These are phyloP conservation scores for Habropoda laboriosa DNA, from an alignment of 1,140 invertebrate species.

Conservation along the genomic window DNA sequence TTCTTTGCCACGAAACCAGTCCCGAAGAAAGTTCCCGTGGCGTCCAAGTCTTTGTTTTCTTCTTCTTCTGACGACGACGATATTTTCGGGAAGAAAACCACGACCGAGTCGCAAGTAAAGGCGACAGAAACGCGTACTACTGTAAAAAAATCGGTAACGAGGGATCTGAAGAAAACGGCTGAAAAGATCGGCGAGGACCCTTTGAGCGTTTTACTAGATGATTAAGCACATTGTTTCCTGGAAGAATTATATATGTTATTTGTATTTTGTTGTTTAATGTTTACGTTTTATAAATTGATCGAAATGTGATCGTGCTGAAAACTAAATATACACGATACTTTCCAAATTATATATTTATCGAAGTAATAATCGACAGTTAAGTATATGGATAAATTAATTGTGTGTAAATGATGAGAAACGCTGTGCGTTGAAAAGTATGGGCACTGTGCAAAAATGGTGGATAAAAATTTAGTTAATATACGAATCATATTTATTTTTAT, in stretches of 20 bases:
- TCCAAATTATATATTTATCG: conserved; percentile 20
- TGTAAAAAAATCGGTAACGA: conserved; percentile 72
- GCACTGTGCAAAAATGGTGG: conserved; percentile 13
- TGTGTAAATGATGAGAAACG: conserved; percentile 25
- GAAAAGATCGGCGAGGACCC: conserved; percentile 78
- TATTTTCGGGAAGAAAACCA: conserved; percentile 67
- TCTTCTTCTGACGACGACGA: conserved; percentile 67
- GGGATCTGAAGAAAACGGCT: conserved; percentile 77
- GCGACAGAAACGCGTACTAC: conserved; percentile 30
- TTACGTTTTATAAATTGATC: neutral
- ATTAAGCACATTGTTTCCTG: conserved; percentile 57
- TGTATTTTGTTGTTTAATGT: conserved; percentile 8
- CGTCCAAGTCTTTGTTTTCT: conserved; percentile 59
- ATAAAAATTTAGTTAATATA: neutral
- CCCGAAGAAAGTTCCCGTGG: conserved; percentile 29
- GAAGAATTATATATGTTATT: conserved; percentile 27
- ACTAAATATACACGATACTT: neutral
- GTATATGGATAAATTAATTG: neutral
- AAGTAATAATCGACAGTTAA: neutral
- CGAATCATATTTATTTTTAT: neutral
- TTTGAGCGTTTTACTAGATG: conserved; percentile 74
- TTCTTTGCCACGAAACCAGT: conserved; percentile 68
- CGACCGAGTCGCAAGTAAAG: conserved; percentile 18
- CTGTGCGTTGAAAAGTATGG: conserved; percentile 2
- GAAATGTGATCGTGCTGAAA: neutral